Conservation (phyloP, 1,140 invertebrate genomes). For the Drosophila gunungcola region DNA sequence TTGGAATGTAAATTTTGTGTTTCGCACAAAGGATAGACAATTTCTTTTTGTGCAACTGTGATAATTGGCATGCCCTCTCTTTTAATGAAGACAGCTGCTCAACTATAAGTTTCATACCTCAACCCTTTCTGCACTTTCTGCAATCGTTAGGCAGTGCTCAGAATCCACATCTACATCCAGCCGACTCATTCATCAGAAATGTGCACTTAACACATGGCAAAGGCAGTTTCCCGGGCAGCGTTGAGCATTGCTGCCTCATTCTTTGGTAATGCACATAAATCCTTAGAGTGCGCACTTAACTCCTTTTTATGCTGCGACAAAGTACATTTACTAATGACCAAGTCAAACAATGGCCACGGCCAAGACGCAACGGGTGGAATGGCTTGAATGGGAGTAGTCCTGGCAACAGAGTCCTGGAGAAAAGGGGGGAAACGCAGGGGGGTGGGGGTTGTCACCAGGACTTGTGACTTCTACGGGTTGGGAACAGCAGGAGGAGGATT, state of each 20-base stretch:
- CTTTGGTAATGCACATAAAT: constrained; percentile 58
- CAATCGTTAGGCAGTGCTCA: constrained; percentile 54
- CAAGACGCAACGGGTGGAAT: constrained; percentile 24
- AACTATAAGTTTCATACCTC: constrained; percentile 11
- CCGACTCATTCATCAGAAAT: constrained; percentile 59
- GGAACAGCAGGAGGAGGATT: background rate
- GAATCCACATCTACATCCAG: constrained; percentile 1
- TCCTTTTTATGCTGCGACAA: constrained; percentile 81
- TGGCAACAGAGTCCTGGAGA: constrained; percentile 19
- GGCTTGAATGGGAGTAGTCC: constrained; percentile 5
- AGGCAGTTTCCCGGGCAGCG: constrained; percentile 36
- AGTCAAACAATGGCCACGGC: constrained; percentile 73
- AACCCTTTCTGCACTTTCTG: constrained; percentile 17
- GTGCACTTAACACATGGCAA: constrained; percentile 70
- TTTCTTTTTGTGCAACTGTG: background rate
- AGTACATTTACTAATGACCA: constrained; percentile 83
- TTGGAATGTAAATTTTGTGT: too few relatives aligned
- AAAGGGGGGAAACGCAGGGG: background rate
- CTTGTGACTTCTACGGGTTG: constrained; percentile 19
- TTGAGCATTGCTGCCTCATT: constrained; percentile 39
- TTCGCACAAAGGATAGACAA: background rate
- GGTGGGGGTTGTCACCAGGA: background rate
- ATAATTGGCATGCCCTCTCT: constrained; percentile 25
- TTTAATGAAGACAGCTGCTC: constrained; percentile 21
- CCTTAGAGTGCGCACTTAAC: constrained; percentile 81